phyloP scores from a whole-genome alignment of 2,797 vertebrate genomes.

The Manis pentadactyla region DNA sequence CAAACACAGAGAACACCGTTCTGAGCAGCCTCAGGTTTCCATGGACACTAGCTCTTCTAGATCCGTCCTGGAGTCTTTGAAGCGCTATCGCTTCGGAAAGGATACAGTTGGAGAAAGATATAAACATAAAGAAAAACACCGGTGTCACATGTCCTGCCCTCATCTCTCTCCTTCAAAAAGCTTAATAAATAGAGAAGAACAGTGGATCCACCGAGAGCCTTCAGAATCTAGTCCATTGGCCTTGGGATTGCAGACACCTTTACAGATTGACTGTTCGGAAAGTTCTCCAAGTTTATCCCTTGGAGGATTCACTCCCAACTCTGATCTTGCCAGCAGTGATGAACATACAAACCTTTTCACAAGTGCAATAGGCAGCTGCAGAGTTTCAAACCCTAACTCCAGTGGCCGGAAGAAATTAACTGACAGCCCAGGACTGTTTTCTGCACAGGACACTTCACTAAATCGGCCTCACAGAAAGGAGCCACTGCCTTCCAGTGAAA shows the following conservation, averaged over 20 bases:
- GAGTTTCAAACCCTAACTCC: slow-evolving; percentile 83
- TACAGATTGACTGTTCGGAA: slow-evolving; percentile 89
- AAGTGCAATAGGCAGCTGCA: slow-evolving; percentile 92
- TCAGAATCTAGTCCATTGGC: slow-evolving; percentile 83
- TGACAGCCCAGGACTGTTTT: slow-evolving; percentile 87
- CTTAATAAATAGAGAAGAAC: slow-evolving; percentile 88
- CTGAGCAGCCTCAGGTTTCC: slow-evolving; percentile 87
- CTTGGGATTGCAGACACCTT: slow-evolving; percentile 87
- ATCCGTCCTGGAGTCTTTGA: slow-evolving; percentile 92
- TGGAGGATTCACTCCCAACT: slow-evolving; percentile 88
- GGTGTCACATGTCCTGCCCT: slow-evolving; percentile 89
- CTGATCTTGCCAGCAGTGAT: slow-evolving; percentile 86
- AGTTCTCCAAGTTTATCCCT: slow-evolving; percentile 85
- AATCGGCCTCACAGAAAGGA: slow-evolving; percentile 90
- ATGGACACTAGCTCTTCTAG: slow-evolving; percentile 87
- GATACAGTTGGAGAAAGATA: slow-evolving; percentile 92
- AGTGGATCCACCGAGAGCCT: slow-evolving; percentile 88
- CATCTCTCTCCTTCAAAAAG: slow-evolving; percentile 90
- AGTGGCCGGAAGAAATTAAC: slow-evolving; percentile 88
- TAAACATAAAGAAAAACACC: slow-evolving; percentile 94
- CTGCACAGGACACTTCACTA: slow-evolving; percentile 86
- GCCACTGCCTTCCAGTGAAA: slow-evolving; percentile 88
- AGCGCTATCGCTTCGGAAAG: slow-evolving; percentile 95
- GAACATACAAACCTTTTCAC: slow-evolving; percentile 96
- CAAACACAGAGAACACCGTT: slow-evolving; percentile 92